Evolutionary conservation across 2,888 invertebrate species (phyloP).

Genomic region (Microplitis manilae): DNA sequence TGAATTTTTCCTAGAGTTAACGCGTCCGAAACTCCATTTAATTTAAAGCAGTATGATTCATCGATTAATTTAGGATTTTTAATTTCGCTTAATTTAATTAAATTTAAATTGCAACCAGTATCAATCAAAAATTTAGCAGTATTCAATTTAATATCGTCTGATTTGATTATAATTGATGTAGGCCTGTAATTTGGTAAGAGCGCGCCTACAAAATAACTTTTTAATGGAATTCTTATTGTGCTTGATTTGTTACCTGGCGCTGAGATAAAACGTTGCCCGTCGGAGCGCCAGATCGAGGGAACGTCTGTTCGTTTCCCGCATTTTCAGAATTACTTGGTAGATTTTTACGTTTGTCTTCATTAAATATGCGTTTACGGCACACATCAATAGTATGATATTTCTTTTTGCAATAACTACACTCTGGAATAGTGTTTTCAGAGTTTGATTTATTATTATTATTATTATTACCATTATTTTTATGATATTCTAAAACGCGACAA

Average conservation of each 20-base stretch:
- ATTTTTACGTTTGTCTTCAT: not conserved
- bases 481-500: no score
- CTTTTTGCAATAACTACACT: not conserved
- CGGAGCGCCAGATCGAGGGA: not conserved
- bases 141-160: not conserved
- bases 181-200: not conserved
- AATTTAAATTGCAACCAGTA: not conserved
- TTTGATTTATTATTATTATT: no score
- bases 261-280: not conserved
- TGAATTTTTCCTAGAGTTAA: no score
- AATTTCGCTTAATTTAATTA: conserved; percentile 1
- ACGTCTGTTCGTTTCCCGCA: not conserved
- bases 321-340: not conserved
- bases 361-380: not conserved
- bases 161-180: not conserved
- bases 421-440: no score
- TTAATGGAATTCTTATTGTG: not conserved
- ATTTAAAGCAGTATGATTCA: not conserved
- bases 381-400: not conserved
- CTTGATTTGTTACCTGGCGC: not conserved
- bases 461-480: no score
- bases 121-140: conserved; percentile 12
- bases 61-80: conserved; percentile 4
- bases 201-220: not conserved
- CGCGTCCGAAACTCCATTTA: not conserved